A percentile compares a stretch with the other conserved stretches of the same genome.
These are phyloP conservation scores for Phania funesta DNA, from an alignment of 2,888 invertebrate genomes.

Conservation along the genomic window DNA sequence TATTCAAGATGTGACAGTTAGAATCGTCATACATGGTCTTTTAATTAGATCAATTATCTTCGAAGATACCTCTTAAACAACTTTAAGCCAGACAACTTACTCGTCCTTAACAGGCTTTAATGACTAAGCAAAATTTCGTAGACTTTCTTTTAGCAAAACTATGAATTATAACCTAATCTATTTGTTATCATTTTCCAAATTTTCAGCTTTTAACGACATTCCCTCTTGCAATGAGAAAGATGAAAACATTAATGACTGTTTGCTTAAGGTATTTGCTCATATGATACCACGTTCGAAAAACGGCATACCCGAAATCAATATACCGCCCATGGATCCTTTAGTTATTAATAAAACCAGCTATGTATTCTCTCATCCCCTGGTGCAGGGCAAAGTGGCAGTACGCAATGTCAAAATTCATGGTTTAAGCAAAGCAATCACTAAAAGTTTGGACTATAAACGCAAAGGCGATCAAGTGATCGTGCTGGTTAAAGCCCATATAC, in stretches of 20 bases:
- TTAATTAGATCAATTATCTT: too few relatives aligned
- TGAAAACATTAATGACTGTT: constrained; percentile 82
- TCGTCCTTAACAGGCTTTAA: too few relatives aligned
- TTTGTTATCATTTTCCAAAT: neutral
- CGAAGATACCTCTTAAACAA: too few relatives aligned
- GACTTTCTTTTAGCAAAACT: too few relatives aligned
- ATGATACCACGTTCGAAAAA: constrained; percentile 78
- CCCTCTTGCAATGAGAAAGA: constrained; percentile 82
- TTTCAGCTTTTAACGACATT: constrained; percentile 74
- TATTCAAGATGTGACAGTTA: too few relatives aligned
- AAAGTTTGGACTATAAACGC: constrained; percentile 81
- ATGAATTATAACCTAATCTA: neutral
- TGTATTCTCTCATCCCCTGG: constrained; percentile 73
- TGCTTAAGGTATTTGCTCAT: constrained; percentile 82
- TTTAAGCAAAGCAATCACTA: constrained; percentile 81
- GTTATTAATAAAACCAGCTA: constrained; percentile 73
- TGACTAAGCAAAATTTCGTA: too few relatives aligned
- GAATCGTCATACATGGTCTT: too few relatives aligned
- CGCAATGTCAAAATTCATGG: constrained; percentile 83
- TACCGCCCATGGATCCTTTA: constrained; percentile 78
- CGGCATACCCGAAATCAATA: constrained; percentile 75
- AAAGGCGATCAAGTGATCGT: neutral
- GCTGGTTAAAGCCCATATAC: constrained; percentile 69
- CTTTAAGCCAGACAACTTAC: too few relatives aligned
- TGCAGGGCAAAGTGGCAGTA: constrained; percentile 76